A percentile compares a stretch with the other conserved stretches of the same genome.
Conservation (phyloP, 2,888 invertebrate genomes). For the Tetragonisca angustula region DNA sequence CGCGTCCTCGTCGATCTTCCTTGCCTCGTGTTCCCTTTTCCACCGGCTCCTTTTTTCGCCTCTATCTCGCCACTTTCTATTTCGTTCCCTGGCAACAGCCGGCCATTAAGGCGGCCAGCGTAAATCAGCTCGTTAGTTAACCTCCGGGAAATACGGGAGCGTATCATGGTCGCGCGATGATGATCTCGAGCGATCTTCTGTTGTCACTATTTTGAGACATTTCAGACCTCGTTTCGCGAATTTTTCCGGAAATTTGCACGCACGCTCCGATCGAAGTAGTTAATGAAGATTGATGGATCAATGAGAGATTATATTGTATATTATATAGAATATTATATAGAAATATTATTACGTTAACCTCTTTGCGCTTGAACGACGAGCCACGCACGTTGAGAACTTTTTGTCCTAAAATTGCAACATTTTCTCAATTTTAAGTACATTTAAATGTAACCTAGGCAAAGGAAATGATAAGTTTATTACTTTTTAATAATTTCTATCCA, state of each 20-base stretch:
- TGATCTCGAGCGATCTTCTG: not conserved
- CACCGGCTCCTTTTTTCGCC: not conserved
- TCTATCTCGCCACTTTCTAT: conserved; percentile 64
- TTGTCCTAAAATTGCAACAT: no score
- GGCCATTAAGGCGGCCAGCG: not conserved
- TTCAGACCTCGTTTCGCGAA: not conserved
- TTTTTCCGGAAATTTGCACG: not conserved
- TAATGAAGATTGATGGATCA: not conserved
- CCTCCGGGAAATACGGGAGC: not conserved
- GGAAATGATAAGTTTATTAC: no score
- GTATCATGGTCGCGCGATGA: not conserved
- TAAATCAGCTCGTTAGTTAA: not conserved
- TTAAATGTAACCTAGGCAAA: no score
- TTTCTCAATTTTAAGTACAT: no score
- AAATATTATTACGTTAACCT: no score
- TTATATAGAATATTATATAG: no score
- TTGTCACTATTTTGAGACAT: no score
- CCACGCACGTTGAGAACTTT: no score
- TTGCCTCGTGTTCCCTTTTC: conserved; percentile 37
- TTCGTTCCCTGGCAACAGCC: conserved; percentile 58
- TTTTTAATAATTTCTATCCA: no score
- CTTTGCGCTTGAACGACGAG: no score
- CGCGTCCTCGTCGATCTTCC: conserved; percentile 28
- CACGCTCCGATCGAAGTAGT: no score
- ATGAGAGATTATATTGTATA: not conserved